These are phyloP conservation scores for Nezara viridula DNA, from an alignment of 2,888 invertebrate species.

Conservation along the genomic window DNA sequence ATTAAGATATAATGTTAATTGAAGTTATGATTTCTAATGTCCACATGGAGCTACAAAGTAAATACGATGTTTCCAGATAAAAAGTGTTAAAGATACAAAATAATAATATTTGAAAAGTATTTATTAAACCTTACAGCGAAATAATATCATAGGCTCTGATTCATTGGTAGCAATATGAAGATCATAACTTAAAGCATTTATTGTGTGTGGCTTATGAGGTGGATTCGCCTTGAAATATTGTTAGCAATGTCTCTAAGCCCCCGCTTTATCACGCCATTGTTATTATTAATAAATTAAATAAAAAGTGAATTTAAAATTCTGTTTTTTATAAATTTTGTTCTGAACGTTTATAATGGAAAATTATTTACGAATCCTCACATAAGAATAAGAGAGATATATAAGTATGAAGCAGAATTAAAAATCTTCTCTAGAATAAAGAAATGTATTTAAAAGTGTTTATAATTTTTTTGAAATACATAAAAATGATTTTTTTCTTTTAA, in stretches of 20 bases:
- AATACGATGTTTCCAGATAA: neutral
- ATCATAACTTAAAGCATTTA: constrained; percentile 6
- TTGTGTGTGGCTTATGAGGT: neutral
- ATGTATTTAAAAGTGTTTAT: too few relatives aligned
- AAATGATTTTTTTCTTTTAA: too few relatives aligned
- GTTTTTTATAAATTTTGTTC: too few relatives aligned
- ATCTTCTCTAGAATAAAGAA: too few relatives aligned
- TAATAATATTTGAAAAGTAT: neutral
- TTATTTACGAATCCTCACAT: too few relatives aligned
- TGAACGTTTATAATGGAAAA: too few relatives aligned
- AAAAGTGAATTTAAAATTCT: neutral
- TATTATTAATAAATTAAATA: neutral
- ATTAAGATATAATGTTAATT: too few relatives aligned
- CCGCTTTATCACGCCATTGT: neutral
- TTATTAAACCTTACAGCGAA: neutral
- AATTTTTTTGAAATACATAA: too few relatives aligned
- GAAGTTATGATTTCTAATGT: too few relatives aligned
- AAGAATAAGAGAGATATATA: too few relatives aligned
- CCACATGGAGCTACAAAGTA: too few relatives aligned
- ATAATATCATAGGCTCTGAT: neutral
- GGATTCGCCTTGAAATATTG: neutral
- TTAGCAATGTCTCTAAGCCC: neutral
- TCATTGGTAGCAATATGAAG: neutral
- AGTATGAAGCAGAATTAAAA: too few relatives aligned
- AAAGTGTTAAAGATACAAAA: neutral